Evolutionary conservation across 2,113 vertebrate genomes (phyloP).

Genomic region (Platichthys flesus): DNA sequence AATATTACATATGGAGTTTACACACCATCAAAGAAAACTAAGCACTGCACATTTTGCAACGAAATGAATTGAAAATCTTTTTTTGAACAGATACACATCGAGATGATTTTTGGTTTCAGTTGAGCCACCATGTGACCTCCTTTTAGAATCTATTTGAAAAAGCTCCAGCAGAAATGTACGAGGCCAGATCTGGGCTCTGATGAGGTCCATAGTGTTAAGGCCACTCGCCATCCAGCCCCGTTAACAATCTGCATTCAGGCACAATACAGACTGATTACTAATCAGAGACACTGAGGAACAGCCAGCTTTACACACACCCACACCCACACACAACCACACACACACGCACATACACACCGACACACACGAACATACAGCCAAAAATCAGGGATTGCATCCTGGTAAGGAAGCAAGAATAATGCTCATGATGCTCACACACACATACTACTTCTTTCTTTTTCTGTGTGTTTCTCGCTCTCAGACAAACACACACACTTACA

Average conservation of each 20-base stretch:
- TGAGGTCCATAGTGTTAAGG: slow-evolving; percentile 65
- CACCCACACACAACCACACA: slow-evolving; percentile 20
- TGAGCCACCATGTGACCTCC: slow-evolving; percentile 40
- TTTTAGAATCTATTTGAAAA: slow-evolving; percentile 48
- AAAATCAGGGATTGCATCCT: slow-evolving; percentile 62
- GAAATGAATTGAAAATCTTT: too few species aligned
- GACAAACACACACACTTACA: slow-evolving; percentile 17
- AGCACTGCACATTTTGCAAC: too few species aligned
- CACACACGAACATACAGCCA: slow-evolving; percentile 5
- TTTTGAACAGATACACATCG: neutral
- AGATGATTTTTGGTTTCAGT: neutral
- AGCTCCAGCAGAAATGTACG: slow-evolving; percentile 22
- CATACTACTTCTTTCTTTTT: slow-evolving; percentile 10
- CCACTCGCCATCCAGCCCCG: slow-evolving; percentile 49
- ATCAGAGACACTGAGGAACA: slow-evolving; percentile 66
- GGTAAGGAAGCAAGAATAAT: slow-evolving; percentile 50
- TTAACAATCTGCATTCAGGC: slow-evolving; percentile 73
- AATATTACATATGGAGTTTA: too few species aligned
- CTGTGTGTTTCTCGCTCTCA: neutral
- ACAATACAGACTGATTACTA: slow-evolving; percentile 81
- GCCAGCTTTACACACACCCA: slow-evolving; percentile 50
- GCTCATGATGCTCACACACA: slow-evolving; percentile 18
- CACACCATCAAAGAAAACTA: too few species aligned
- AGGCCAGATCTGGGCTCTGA: slow-evolving; percentile 61
- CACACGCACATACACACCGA: slow-evolving; percentile 9